Percentiles rank a stretch among this genome's conserved stretches.
These are phyloP conservation scores for Dolichotis patagonum DNA, from an alignment of 2,113 vertebrate species.

Conservation along the genomic window DNA sequence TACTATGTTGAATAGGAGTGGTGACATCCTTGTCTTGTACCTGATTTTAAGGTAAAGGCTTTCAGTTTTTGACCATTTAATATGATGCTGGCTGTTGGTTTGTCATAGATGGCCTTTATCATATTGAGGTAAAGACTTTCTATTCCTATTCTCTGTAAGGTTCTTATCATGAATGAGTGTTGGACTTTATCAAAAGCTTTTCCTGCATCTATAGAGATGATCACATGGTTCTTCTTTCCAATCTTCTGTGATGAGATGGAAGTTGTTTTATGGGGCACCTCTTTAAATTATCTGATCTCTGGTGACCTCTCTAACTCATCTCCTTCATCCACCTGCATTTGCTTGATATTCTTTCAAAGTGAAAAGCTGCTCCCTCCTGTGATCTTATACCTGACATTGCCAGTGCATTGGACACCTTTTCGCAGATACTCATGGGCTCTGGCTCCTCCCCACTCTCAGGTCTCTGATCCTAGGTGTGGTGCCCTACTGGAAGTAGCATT, in stretches of 20 bases:
- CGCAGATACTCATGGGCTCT: too few species aligned
- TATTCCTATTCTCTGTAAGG: too few species aligned
- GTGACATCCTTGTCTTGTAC: too few species aligned
- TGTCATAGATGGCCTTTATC: too few species aligned
- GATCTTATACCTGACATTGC: not conserved
- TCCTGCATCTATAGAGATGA: too few species aligned
- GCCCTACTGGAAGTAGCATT: not conserved
- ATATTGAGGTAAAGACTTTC: too few species aligned
- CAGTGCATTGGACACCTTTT: not conserved
- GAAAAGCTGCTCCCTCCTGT: not conserved
- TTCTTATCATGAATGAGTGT: too few species aligned
- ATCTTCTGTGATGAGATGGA: not conserved
- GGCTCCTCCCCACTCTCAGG: rapidly evolving
- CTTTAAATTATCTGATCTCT: not conserved
- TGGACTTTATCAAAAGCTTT: too few species aligned
- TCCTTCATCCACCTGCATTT: not conserved
- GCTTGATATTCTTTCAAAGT: not conserved
- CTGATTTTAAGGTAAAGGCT: too few species aligned
- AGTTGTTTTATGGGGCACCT: not conserved
- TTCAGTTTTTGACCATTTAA: too few species aligned
- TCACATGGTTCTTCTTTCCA: not conserved
- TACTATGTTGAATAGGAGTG: too few species aligned
- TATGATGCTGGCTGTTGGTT: too few species aligned
- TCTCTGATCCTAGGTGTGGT: not conserved
- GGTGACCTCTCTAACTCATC: not conserved